Conservation (phyloP, 2,888 invertebrate species). For the Melinaea marsaeus region DNA sequence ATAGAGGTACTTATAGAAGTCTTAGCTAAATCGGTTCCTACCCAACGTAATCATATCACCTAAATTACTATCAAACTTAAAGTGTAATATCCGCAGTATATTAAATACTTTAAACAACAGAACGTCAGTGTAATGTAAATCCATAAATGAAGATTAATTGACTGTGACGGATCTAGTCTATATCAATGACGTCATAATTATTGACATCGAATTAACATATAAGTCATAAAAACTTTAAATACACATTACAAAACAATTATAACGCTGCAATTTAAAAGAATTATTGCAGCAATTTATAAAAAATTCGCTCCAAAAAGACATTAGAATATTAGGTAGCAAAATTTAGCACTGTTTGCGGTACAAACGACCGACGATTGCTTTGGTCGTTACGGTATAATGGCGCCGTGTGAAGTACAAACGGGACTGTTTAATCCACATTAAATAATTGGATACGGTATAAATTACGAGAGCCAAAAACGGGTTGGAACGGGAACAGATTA, state of each 20-base stretch:
- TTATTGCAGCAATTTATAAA: conserved; percentile 22
- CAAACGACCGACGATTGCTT: conserved; percentile 27
- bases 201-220: no score
- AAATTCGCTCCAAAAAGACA: conserved; percentile 23
- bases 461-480: conserved; percentile 20
- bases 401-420: conserved; percentile 27
- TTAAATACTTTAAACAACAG: no score
- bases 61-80: no score
- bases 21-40: no score
- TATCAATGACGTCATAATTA: no score
- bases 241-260: neutral
- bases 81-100: no score
- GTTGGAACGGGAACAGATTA: conserved; percentile 17
- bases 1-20: no score
- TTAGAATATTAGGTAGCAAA: conserved; percentile 29
- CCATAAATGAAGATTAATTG: no score
- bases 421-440: conserved; percentile 41
- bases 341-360: conserved; percentile 26
- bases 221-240: neutral
- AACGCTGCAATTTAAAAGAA: conserved; percentile 13
- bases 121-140: no score
- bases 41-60: no score
- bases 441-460: conserved; percentile 39
- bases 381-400: conserved; percentile 29
- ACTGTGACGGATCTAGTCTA: no score